Evolutionary conservation across 1,140 invertebrate species (phyloP).

Genomic region (Dendrolimus punctatus): DNA sequence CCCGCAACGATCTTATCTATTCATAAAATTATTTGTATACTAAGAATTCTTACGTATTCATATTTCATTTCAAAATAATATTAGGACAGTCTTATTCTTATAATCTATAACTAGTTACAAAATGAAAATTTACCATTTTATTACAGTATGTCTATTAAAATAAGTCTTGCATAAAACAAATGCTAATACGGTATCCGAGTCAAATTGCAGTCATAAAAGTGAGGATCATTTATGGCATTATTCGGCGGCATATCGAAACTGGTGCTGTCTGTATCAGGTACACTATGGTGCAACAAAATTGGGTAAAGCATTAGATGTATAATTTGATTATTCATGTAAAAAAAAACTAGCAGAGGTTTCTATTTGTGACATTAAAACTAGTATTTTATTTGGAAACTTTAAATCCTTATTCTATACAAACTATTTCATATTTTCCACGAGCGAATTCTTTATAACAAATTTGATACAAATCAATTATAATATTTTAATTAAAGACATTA

Average conservation of each 20-base stretch:
- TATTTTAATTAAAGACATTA: no score
- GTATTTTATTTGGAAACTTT: no score
- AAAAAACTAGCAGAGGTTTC: no score
- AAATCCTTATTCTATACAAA: no score
- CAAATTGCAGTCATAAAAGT: conserved; percentile 65
- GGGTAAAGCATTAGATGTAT: background rate
- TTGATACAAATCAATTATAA: no score
- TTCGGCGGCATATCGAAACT: conserved; percentile 62
- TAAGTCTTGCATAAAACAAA: conserved; percentile 62
- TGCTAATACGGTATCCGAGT: conserved; percentile 49
- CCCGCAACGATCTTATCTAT: background rate
- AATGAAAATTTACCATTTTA: conserved; percentile 4
- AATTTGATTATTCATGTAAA: conserved; percentile 1
- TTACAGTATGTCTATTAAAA: conserved; percentile 34
- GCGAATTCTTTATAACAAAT: no score
- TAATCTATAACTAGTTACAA: background rate
- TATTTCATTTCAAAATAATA: background rate
- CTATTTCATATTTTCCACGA: no score
- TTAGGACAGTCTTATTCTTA: no score
- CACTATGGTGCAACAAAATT: conserved; percentile 38
- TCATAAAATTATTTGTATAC: background rate
- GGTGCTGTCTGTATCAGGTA: conserved; percentile 39
- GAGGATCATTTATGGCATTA: conserved; percentile 62
- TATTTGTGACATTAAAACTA: no score
- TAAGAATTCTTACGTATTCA: background rate